Conservation (phyloP, 2,113 vertebrate species). For the Furnarius figulus region DNA sequence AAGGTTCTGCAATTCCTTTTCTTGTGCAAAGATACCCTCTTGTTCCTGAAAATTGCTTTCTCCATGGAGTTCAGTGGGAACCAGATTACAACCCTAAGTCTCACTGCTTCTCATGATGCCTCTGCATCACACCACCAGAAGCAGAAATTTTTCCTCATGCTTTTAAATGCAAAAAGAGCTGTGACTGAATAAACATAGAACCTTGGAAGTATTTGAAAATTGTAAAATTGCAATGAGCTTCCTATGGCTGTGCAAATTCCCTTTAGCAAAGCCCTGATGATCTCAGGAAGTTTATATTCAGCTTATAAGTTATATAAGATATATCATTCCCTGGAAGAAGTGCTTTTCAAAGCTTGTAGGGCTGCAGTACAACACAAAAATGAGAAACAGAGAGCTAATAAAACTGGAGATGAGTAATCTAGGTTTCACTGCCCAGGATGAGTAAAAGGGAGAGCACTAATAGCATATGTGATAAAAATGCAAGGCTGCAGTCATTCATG, state of each 20-base stretch:
- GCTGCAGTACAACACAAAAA: background rate
- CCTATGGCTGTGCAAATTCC: background rate
- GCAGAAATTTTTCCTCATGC: background rate
- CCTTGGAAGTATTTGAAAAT: background rate
- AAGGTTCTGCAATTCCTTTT: background rate
- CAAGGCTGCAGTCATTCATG: background rate
- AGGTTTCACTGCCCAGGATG: background rate
- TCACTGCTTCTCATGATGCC: background rate
- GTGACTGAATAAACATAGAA: background rate
- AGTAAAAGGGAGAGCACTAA: conserved; percentile 26
- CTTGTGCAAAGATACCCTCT: background rate
- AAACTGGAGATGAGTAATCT: conserved; percentile 34
- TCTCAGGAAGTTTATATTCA: conserved; percentile 1
- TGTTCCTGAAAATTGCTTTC: background rate
- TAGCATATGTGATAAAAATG: background rate
- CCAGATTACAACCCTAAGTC: background rate
- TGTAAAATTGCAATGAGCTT: background rate
- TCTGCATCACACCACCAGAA: background rate
- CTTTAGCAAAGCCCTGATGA: background rate
- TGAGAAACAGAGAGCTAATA: conserved; percentile 18
- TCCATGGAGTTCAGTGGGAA: background rate
- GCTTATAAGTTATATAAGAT: background rate
- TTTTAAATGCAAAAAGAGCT: background rate
- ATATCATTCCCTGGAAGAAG: background rate
- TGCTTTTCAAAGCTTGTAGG: background rate